Evolutionary conservation across 2,113 vertebrate species (phyloP).

Genomic region (Hippocampus mohnikei): DNA sequence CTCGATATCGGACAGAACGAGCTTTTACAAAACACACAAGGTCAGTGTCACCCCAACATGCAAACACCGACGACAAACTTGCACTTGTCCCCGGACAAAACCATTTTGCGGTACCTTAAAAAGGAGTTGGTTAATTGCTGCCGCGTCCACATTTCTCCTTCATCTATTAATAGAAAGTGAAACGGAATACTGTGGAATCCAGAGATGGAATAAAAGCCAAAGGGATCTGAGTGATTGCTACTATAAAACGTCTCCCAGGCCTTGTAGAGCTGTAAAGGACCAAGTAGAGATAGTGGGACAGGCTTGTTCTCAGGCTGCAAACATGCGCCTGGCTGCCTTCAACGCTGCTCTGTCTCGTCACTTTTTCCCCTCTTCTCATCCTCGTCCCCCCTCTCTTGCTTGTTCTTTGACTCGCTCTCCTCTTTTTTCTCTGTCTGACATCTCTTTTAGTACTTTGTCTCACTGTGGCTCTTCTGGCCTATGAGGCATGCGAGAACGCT

Average conservation of each 20-base stretch:
- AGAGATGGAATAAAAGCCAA: constrained; percentile 64
- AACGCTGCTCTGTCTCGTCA: constrained; percentile 35
- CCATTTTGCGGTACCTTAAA: neutral
- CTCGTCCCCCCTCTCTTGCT: constrained; percentile 3
- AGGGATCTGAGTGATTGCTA: constrained; percentile 61
- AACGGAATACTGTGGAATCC: constrained; percentile 56
- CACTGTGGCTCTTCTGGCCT: constrained; percentile 16
- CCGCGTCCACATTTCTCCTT: constrained; percentile 21
- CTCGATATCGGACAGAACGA: constrained; percentile 45
- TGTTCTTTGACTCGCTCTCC: constrained; percentile 21
- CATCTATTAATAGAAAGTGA: constrained; percentile 59
- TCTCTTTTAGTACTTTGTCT: constrained; percentile 11
- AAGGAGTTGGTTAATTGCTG: constrained; percentile 18
- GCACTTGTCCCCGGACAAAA: neutral
- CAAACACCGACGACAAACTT: constrained; percentile 5
- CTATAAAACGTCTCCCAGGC: constrained; percentile 65
- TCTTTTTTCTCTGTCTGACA: neutral
- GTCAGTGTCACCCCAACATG: constrained; percentile 28
- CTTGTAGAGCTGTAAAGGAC: constrained; percentile 65
- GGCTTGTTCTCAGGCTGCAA: constrained; percentile 60
- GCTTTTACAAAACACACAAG: constrained; percentile 34
- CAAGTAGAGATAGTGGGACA: constrained; percentile 54
- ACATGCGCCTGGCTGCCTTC: constrained; percentile 62
- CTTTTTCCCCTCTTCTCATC: constrained; percentile 12
- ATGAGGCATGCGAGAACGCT: constrained; percentile 23